Conservation (phyloP, 2,113 vertebrate species). For the Pogonocichla stellata region DNA sequence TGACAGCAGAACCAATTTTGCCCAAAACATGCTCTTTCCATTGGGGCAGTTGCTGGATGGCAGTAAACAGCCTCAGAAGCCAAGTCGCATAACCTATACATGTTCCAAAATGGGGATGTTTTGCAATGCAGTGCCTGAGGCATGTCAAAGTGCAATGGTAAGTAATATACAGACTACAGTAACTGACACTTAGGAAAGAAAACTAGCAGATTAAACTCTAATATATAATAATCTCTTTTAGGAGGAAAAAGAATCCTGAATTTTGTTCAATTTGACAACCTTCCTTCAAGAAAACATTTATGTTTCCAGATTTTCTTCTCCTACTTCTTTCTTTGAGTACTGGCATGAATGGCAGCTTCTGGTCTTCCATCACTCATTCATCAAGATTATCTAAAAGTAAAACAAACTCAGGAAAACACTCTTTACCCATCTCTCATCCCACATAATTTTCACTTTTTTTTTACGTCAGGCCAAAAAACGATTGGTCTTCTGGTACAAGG, state of each 20-base stretch:
- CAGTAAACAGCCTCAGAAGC: not conserved
- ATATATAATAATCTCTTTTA: not conserved
- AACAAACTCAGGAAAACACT: not conserved
- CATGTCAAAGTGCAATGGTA: not conserved
- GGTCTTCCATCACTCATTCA: not conserved
- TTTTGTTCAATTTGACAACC: not conserved
- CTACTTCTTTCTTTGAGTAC: not conserved
- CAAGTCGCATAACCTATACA: accelerated
- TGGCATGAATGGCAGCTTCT: not conserved
- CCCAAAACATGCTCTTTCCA: not conserved
- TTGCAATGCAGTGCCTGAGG: not conserved
- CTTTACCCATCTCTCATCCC: not conserved
- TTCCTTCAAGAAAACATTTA: not conserved
- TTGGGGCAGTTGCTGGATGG: not conserved
- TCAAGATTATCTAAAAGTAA: not conserved
- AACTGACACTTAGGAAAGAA: not conserved
- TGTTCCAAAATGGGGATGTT: not conserved
- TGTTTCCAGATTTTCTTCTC: not conserved
- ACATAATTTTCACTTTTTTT: not conserved
- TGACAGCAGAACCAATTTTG: not conserved
- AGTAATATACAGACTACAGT: not conserved
- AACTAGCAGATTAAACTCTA: not conserved
- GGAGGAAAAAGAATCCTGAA: not conserved
- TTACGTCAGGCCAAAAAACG: not conserved
- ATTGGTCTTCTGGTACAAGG: not conserved